A percentile compares a stretch with the other conserved stretches of the same genome.
These are phyloP conservation scores for Diplolepis rosae DNA, from an alignment of 2,888 invertebrate genomes.

Conservation along the genomic window DNA sequence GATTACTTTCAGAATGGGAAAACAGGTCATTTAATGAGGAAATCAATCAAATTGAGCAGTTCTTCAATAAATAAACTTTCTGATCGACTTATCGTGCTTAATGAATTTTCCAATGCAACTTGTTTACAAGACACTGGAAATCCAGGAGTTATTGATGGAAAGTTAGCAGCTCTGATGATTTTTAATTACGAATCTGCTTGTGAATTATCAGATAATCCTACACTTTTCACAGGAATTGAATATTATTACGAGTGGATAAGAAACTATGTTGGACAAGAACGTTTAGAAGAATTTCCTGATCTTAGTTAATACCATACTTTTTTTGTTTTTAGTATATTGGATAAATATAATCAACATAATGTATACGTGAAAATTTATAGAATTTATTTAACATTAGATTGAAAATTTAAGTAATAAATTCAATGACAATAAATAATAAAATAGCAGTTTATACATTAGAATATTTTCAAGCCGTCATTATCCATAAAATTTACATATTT, in stretches of 20 bases:
- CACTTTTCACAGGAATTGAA: neutral
- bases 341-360: too few species aligned
- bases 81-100: neutral
- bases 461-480: too few species aligned
- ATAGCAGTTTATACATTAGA: too few species aligned
- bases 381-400: too few species aligned
- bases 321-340: too few species aligned
- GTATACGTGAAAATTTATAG: too few species aligned
- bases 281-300: neutral
- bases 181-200: neutral
- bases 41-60: neutral
- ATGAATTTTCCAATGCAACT: neutral
- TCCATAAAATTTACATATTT: too few species aligned
- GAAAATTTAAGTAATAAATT: too few species aligned
- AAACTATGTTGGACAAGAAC: neutral
- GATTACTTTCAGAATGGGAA: neutral
- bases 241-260: conserved; percentile 19
- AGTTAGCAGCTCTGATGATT: neutral
- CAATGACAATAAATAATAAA: too few species aligned
- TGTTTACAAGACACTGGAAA: neutral
- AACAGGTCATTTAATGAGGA: neutral
- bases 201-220: neutral
- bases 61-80: neutral
- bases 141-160: conserved; percentile 5
- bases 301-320: neutral